phyloP scores from a whole-genome alignment of 2,888 invertebrate species.

The Ramazzottius varieornatus region DNA sequence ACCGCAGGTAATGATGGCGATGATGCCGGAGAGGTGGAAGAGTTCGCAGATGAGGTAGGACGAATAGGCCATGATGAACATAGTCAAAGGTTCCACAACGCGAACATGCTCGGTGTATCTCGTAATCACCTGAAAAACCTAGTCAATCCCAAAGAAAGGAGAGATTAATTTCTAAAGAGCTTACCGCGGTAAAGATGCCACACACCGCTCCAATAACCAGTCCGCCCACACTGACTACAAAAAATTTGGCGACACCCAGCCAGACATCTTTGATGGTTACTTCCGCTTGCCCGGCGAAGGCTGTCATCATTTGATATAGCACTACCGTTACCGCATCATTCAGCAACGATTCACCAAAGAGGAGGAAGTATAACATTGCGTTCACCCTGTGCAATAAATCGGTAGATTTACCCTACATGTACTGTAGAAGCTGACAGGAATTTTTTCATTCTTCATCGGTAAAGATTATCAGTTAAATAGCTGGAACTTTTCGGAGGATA shows the following conservation, averaged over 20 bases:
- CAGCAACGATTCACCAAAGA: conserved; percentile 32
- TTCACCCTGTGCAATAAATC: too few relatives aligned
- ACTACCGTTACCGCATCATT: conserved; percentile 33
- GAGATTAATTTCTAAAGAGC: too few relatives aligned
- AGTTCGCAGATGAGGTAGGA: conserved; percentile 30
- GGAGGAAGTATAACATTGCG: conserved; percentile 31
- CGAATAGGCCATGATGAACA: conserved; percentile 30
- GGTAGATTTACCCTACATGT: too few relatives aligned
- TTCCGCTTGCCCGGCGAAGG: conserved; percentile 18
- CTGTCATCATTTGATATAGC: conserved; percentile 28
- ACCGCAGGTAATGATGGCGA: conserved; percentile 30
- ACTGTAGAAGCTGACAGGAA: too few relatives aligned
- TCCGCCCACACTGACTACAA: conserved; percentile 28
- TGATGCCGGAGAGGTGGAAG: conserved; percentile 32
- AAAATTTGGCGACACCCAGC: conserved; percentile 27
- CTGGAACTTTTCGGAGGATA: too few relatives aligned
- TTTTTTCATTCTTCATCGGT: too few relatives aligned
- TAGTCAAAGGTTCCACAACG: conserved; percentile 30
- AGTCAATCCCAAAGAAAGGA: too few relatives aligned
- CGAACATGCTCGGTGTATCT: conserved; percentile 17
- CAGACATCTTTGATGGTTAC: conserved; percentile 16
- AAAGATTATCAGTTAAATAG: too few relatives aligned
- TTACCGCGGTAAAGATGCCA: conserved; percentile 30
- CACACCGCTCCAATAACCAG: conserved; percentile 26
- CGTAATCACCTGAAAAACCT: too few relatives aligned